phyloP scores from a whole-genome alignment of 2,888 invertebrate species.

The Caenorhabditis afra region DNA sequence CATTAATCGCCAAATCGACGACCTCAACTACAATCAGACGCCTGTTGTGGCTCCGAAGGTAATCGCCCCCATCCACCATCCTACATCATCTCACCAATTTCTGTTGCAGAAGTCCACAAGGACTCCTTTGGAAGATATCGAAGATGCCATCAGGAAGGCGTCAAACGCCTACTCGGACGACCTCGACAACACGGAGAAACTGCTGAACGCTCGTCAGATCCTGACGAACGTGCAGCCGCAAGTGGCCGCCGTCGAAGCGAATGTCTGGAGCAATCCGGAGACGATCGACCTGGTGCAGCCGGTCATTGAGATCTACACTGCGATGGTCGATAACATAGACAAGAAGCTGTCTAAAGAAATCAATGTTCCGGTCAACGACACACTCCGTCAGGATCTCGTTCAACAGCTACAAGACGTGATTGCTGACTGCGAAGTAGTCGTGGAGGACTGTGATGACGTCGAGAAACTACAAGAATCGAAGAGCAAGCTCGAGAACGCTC shows the following conservation, averaged over 20 bases:
- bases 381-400: conserved; percentile 48
- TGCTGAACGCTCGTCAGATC: conserved; percentile 42
- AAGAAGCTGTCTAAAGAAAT: conserved; percentile 32
- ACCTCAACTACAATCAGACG: conserved; percentile 52
- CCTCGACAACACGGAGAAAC: conserved; percentile 38
- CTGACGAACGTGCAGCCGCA: conserved; percentile 45
- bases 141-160: conserved; percentile 36
- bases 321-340: conserved; percentile 18
- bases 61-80: no score
- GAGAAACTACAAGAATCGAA: conserved; percentile 53
- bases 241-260: conserved; percentile 30
- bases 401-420: conserved; percentile 56
- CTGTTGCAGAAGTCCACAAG: conserved; percentile 26
- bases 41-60: conserved; percentile 49
- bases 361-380: conserved; percentile 41
- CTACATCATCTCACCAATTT: neutral
- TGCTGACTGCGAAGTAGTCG: conserved; percentile 41
- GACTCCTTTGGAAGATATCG: conserved; percentile 34
- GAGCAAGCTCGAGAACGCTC: conserved; percentile 37
- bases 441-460: conserved; percentile 22
- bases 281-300: conserved; percentile 19
- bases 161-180: conserved; percentile 5
- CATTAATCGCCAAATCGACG: conserved; percentile 54
- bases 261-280: conserved; percentile 49
- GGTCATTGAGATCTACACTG: conserved; percentile 22